These are phyloP conservation scores for Percopsis omiscomaycus DNA, from an alignment of 2,797 vertebrate species.

Conservation along the genomic window DNA sequence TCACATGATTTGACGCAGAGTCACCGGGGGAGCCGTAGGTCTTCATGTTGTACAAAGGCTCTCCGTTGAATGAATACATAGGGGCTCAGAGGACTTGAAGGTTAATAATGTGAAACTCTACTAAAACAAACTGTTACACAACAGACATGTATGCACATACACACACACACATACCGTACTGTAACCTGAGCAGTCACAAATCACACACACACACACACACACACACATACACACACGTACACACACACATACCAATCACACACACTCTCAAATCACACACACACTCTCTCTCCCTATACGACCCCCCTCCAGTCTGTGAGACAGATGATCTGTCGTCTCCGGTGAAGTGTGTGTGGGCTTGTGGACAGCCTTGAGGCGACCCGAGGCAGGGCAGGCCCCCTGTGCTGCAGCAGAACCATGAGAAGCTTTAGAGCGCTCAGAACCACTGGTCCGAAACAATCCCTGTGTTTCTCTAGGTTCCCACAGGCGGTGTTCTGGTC, in stretches of 20 bases:
- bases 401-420: background rate
- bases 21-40: slow-evolving; percentile 14
- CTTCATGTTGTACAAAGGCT: slow-evolving; percentile 54
- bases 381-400: background rate
- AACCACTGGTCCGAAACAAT: slow-evolving; percentile 46
- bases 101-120: slow-evolving; percentile 43
- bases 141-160: background rate
- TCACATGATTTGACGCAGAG: slow-evolving; percentile 36
- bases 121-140: slow-evolving; percentile 46
- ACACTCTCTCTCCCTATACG: background rate
- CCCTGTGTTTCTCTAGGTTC: slow-evolving; percentile 41
- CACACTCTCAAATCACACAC: background rate
- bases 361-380: background rate
- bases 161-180: background rate
- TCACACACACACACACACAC: background rate
- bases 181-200: no score
- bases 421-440: slow-evolving; percentile 20
- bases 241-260: background rate
- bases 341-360: slow-evolving; percentile 26
- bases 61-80: slow-evolving; percentile 36
- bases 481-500: slow-evolving; percentile 50
- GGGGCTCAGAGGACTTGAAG: slow-evolving; percentile 22
- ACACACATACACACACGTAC: background rate
- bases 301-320: slow-evolving; percentile 16
- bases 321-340: slow-evolving; percentile 1